These are phyloP conservation scores for Alsophila aescularia DNA, from an alignment of 2,888 invertebrate genomes.

Conservation along the genomic window DNA sequence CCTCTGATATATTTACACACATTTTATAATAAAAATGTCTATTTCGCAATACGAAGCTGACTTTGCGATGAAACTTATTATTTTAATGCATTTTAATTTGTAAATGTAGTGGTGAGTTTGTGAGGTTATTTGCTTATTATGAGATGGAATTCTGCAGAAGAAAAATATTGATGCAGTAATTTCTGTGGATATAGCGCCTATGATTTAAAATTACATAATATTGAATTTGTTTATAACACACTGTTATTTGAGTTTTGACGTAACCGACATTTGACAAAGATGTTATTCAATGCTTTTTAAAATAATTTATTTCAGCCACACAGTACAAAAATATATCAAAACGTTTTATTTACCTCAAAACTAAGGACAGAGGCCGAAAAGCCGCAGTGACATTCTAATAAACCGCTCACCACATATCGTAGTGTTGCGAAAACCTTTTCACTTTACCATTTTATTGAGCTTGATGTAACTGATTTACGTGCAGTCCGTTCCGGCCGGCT, in stretches of 20 bases:
- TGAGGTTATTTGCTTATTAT: constrained; percentile 34
- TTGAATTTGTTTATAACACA: too few species aligned
- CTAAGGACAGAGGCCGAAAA: constrained; percentile 34
- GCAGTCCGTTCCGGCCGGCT: constrained; percentile 67
- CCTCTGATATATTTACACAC: constrained; percentile 41
- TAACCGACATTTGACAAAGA: too few species aligned
- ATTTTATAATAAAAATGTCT: constrained; percentile 33
- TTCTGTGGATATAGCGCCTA: not conserved
- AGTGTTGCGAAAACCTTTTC: constrained; percentile 55
- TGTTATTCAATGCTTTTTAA: not conserved
- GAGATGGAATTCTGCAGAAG: constrained; percentile 33
- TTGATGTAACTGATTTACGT: constrained; percentile 68
- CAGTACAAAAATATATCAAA: constrained; percentile 15
- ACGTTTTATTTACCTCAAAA: constrained; percentile 31
- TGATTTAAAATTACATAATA: not conserved
- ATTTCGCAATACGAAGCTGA: constrained; percentile 30
- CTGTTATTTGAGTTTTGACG: too few species aligned
- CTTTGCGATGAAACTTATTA: constrained; percentile 35
- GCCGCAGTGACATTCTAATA: constrained; percentile 43
- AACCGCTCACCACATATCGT: constrained; percentile 46
- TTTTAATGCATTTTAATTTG: constrained; percentile 42
- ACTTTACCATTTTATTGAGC: constrained; percentile 62
- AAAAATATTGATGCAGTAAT: constrained; percentile 22
- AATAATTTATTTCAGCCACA: constrained; percentile 9
- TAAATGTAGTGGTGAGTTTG: constrained; percentile 36